Base-by-base conservation (phyloP, 1,140 invertebrate genomes). In the Heliconius eleuchia region DNA sequence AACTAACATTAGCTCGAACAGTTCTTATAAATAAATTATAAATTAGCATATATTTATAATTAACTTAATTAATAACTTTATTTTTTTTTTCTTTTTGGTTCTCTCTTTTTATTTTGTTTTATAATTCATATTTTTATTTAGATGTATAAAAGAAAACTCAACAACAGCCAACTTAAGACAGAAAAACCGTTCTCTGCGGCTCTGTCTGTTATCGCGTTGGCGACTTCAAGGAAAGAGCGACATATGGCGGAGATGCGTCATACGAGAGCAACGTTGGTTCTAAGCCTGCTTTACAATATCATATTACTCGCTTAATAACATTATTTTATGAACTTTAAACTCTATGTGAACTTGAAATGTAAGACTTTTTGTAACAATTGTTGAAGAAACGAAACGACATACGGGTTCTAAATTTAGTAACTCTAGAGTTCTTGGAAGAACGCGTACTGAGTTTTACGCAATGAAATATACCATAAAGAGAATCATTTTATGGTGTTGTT, bases 171-270 rank as follows among this genome's bases (percentile, higher is more conserved):
- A 71, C 34, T n/a, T 71, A 66, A 66, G 23, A 27, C 46, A 30
- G 8, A 71, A 79, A 79, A 70, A 74, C 55, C 42, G 52, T 60
- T 76, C 74, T 55, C 74, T 72, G 71, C 52, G 66, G n/a, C n/a
- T n/a, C n/a, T n/a, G n/a, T 81, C 50, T 74, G 80, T 78, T 81
- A 81, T 77, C 81, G 55, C 74, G 79, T 80, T 87, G 87, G 86
- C 84, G 85, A 87, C 85, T 91, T 88, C 89, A 89, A 92, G 88
- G 90, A 92, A 92, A 92, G 86, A 74, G 82, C 86, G 87, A 87
- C 91, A 92, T 90, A 90, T 92, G 91, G 91, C 87, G 42, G 74
- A 76, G 86, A 87, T 90, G 88, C 87, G 88, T 91, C 91, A 92
- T 84, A 72, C 55, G 13, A 76, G 71, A 50, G 76, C 50, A 73